These are phyloP conservation scores for Vireo altiloquus DNA, from an alignment of 2,113 vertebrate species.

Conservation along the genomic window DNA sequence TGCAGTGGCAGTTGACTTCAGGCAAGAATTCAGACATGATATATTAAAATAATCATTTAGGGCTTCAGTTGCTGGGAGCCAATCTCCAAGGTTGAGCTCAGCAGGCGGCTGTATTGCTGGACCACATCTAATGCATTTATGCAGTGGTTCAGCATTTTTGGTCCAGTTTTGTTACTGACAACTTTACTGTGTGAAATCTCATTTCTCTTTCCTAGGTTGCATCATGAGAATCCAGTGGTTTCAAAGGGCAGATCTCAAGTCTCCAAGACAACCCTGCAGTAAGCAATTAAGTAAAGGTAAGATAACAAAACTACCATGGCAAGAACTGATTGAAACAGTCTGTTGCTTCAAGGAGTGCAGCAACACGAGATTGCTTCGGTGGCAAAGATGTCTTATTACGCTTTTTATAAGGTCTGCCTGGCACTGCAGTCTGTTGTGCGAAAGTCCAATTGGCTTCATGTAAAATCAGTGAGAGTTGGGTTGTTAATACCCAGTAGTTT, in stretches of 20 bases:
- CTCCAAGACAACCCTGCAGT: not conserved
- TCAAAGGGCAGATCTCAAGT: not conserved
- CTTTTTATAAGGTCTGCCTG: not conserved
- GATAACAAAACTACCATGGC: not conserved
- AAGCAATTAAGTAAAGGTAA: not conserved
- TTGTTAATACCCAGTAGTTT: not conserved
- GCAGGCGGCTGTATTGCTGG: not conserved
- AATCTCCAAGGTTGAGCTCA: not conserved
- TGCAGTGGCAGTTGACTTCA: not conserved
- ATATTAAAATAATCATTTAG: constrained; percentile 7
- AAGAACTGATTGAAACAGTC: not conserved
- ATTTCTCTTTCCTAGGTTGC: not conserved
- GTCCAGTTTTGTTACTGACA: not conserved
- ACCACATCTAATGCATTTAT: not conserved
- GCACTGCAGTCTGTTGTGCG: not conserved
- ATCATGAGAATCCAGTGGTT: not conserved
- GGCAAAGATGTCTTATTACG: not conserved
- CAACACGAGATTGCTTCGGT: not conserved
- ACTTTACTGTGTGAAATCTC: not conserved
- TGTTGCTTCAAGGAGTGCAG: not conserved
- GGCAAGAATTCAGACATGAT: not conserved
- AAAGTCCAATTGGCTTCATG: not conserved
- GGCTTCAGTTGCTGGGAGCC: not conserved
- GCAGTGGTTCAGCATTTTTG: not conserved
- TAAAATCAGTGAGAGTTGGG: not conserved